Conservation (phyloP, 2,113 vertebrate species). For the Donacobius atricapilla region DNA sequence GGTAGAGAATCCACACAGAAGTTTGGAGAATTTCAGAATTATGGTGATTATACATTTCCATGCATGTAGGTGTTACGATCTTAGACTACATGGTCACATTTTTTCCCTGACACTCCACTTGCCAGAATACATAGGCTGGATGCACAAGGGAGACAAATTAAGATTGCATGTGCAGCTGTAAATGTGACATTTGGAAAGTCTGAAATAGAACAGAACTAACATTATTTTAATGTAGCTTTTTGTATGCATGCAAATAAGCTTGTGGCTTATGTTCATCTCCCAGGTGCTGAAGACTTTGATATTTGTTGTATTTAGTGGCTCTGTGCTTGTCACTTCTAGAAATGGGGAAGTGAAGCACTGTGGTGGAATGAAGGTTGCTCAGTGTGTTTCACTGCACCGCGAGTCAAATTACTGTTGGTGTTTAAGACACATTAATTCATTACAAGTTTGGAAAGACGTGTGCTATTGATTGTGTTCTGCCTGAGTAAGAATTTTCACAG, state of each 20-base stretch:
- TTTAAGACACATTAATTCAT: not conserved
- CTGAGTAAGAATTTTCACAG: not conserved
- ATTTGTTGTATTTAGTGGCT: not conserved
- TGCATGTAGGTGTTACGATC: not conserved
- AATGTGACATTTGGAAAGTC: constrained; percentile 22
- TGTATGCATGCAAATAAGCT: constrained; percentile 4
- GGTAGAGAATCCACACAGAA: not conserved
- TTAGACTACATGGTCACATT: not conserved
- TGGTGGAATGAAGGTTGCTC: not conserved
- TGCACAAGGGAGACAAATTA: not conserved
- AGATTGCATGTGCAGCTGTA: constrained; percentile 23
- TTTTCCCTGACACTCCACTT: not conserved
- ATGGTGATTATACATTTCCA: not conserved
- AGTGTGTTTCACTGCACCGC: not conserved
- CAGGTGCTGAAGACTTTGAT: not conserved
- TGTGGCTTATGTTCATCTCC: not conserved
- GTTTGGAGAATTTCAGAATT: not conserved
- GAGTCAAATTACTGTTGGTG: not conserved
- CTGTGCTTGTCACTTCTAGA: not conserved
- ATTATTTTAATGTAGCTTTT: constrained; percentile 22
- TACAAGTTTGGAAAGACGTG: not conserved
- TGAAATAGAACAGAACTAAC: constrained; percentile 4
- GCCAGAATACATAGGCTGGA: not conserved
- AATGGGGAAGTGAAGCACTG: not conserved
- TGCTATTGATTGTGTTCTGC: not conserved